These are phyloP conservation scores for Cheilosia vernalis DNA, from an alignment of 2,888 invertebrate species.

Conservation along the genomic window DNA sequence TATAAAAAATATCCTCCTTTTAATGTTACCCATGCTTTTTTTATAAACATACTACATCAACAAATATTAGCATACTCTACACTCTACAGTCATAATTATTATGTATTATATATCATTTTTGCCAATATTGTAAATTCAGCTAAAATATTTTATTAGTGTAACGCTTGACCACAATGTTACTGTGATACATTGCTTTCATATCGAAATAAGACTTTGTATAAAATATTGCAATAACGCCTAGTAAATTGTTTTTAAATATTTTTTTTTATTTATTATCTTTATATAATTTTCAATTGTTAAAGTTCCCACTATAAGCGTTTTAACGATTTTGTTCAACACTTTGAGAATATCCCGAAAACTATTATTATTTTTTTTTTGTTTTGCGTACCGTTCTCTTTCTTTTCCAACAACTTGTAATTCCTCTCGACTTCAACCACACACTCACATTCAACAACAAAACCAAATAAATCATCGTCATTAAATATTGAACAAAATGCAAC, in stretches of 20 bases:
- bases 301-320: not conserved
- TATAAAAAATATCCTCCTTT: conserved; percentile 4
- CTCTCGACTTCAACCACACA: conserved; percentile 71
- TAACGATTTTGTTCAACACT: conserved; percentile 52
- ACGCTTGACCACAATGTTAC: conserved; percentile 8
- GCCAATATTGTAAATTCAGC: not conserved
- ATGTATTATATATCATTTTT: conserved; percentile 5
- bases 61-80: not conserved
- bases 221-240: conserved; percentile 8
- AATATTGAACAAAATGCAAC: conserved; percentile 59
- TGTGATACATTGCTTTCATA: conserved; percentile 42
- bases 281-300: conserved; percentile 16
- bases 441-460: conserved; percentile 68
- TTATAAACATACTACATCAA: not conserved
- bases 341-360: conserved; percentile 16
- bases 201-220: not conserved
- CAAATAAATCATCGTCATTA: conserved; percentile 46
- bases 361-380: conserved; percentile 24
- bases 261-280: conserved; percentile 3
- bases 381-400: conserved; percentile 76
- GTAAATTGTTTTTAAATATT: not conserved
- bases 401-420: conserved; percentile 69
- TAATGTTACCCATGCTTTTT: conserved; percentile 11
- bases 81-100: conserved; percentile 2
- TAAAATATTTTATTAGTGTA: conserved; percentile 10